Evolutionary conservation across 2,888 invertebrate species (phyloP), one percentile per base, ranked within the genome.

Genomic region (Elysia crispata): DNA sequence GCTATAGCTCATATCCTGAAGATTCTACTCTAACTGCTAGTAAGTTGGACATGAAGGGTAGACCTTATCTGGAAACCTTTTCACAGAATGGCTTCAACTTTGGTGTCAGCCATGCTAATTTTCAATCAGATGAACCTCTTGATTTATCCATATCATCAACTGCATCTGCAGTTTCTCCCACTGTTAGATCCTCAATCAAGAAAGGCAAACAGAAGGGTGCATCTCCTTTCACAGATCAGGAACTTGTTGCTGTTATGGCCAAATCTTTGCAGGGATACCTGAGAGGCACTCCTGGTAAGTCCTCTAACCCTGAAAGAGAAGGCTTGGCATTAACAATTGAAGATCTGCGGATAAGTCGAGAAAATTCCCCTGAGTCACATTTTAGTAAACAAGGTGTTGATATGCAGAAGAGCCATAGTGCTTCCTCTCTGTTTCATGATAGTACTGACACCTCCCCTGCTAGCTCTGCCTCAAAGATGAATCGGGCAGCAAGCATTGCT

Each of bases 201-300:
- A 41, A 50, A 20, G 50, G 28, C 6, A 18, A 25, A 0, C 25
- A 30, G 49, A 64, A 54, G 13, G 70, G 57, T 49, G 64, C 31
- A 49, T 80, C 80, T n/a, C 80, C 80, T 49, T 80, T 80, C 76
- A 70, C 80, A 28, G 80, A 80, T 62, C 69, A 76, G 62, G 80
- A 80, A 31, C 76, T 80, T 15, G 70, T 70, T 28, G 18, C 69
- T 76, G 72, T 80, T 3, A 80, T 80, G 80, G 72, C 80, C 15
- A 76, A 72, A 18, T 80, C 80, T 28, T 64, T 80, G 20, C 76
- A 72, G 23, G 70, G 28, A 23, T 80, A 80, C 25, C 50, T 76
- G 5, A 70, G 75, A 25, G 60, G 23, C 28, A 70, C 50, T n/a
- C 25, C 76, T 31, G 41, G 60, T 23, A 23, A 25, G 57, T 60